These are phyloP conservation scores for Amyelois transitella DNA, from an alignment of 1,140 invertebrate species.

Conservation along the genomic window DNA sequence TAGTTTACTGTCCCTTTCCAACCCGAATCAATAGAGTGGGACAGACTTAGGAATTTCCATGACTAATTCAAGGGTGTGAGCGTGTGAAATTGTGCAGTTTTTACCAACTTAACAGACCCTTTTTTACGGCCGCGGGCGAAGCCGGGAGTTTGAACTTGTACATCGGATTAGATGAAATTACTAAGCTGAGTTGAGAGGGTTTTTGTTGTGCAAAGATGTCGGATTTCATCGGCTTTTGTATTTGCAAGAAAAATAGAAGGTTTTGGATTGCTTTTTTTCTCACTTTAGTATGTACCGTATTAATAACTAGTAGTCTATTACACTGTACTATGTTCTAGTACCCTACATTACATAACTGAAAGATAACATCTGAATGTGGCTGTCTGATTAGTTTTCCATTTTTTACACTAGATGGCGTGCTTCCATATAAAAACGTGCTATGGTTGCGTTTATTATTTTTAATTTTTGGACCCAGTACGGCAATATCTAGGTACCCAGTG, in stretches of 20 bases:
- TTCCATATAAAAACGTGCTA: too few relatives aligned
- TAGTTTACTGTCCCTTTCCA: constrained; percentile 16
- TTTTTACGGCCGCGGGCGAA: constrained; percentile 57
- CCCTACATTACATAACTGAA: too few relatives aligned
- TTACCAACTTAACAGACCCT: constrained; percentile 52
- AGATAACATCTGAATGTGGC: too few relatives aligned
- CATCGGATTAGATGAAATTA: constrained; percentile 69
- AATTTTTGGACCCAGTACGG: too few relatives aligned
- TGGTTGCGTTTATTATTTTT: too few relatives aligned
- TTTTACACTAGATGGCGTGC: too few relatives aligned
- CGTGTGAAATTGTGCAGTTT: constrained; percentile 66
- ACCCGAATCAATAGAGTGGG: constrained; percentile 15
- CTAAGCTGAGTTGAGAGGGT: constrained; percentile 65
- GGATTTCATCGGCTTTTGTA: not conserved
- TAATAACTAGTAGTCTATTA: too few relatives aligned
- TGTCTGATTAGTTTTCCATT: too few relatives aligned
- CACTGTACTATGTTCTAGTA: too few relatives aligned
- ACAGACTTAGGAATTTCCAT: constrained; percentile 29
- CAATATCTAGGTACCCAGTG: too few relatives aligned
- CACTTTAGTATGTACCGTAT: too few relatives aligned
- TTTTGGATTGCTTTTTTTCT: not conserved
- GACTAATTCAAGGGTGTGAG: constrained; percentile 32
- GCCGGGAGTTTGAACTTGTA: constrained; percentile 65
- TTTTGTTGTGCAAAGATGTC: constrained; percentile 6
- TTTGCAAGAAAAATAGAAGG: not conserved